Base-by-base conservation (phyloP, 2,797 vertebrate genomes). In the Chelidonichthys spinosus region DNA sequence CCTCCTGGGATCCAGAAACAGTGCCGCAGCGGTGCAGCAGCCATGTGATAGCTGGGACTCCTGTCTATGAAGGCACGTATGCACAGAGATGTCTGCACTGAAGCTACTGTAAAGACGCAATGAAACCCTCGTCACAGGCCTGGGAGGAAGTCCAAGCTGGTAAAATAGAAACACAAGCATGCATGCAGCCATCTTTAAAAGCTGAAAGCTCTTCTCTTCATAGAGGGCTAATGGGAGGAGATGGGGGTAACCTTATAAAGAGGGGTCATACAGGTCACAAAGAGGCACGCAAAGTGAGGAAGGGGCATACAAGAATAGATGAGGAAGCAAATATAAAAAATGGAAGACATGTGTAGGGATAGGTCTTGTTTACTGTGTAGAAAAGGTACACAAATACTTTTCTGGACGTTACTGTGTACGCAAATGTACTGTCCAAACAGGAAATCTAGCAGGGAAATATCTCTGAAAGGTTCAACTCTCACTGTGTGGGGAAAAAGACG, bases 11-110 rank as follows among this genome's bases (percentile, higher is more conserved):
- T 88, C 77, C 60, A 54, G 79, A 68, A 87, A 55, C 59, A 76
- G 78, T 82, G 85, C 86, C 54, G 87, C 89, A 87, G 87, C 78
- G 3, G 85, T 85, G 85, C 85, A 88, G 79, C 88, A 86, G 78
- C 78, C 71, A 54, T 68, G 73, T 58, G 67, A 64, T 76, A 86
- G 76, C 79, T 66, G 71, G 78, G 70, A 63, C 85, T 85, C 67
- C 15, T 59, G 55, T 53, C 76, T 72, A 6, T 37, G 61, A 76
- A 47, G 60, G 70, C 65, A 54, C 10, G 6, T 55, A 40, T 53
- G 63, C 46, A 74, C 58, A 37, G n/a, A 63, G 17, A 62, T 43
- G 36, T 17, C 71, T 68, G 43, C 76, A 50, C 32, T 25, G 7
- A 25, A 49, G 71, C 62, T n/a, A 44, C 60, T 14, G 50, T 46